Evolutionary conservation across 2,113 vertebrate genomes (phyloP).

Genomic region (Periophthalmus modestus): DNA sequence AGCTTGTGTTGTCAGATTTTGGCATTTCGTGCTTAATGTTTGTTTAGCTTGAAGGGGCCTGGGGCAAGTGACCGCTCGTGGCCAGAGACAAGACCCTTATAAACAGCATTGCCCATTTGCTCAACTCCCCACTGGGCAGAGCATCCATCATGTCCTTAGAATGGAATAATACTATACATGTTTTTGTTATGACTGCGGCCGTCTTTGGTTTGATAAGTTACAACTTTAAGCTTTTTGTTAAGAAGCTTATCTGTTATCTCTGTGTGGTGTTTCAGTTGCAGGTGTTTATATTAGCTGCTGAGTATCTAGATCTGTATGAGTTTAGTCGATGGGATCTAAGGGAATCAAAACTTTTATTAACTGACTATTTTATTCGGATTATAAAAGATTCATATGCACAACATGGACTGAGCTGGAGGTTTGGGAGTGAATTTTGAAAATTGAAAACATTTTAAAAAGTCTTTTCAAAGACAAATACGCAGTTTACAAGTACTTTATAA

Average conservation of each 20-base stretch:
- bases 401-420: too few relatives aligned
- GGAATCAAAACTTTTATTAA: too few relatives aligned
- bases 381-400: too few relatives aligned
- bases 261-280: not conserved
- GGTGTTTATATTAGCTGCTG: not conserved
- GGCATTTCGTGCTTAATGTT: constrained; percentile 59
- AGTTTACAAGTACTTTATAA: too few relatives aligned
- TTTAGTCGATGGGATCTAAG: not conserved
- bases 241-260: not conserved
- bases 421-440: too few relatives aligned
- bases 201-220: not conserved
- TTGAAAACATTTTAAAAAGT: too few relatives aligned
- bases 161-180: constrained; percentile 2
- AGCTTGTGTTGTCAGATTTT: constrained; percentile 59
- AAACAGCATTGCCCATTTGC: constrained; percentile 40
- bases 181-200: not conserved
- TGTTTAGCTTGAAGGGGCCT: constrained; percentile 62
- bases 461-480: too few relatives aligned
- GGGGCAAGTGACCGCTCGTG: constrained; percentile 67
- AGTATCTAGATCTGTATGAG: not conserved
- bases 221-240: not conserved
- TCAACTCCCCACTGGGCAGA: constrained; percentile 11
- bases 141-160: constrained; percentile 10
- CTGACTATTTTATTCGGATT: too few relatives aligned
- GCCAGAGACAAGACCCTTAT: constrained; percentile 54